Base-by-base conservation (phyloP, 2,797 vertebrate genomes). In the Telmatherina bonti region DNA sequence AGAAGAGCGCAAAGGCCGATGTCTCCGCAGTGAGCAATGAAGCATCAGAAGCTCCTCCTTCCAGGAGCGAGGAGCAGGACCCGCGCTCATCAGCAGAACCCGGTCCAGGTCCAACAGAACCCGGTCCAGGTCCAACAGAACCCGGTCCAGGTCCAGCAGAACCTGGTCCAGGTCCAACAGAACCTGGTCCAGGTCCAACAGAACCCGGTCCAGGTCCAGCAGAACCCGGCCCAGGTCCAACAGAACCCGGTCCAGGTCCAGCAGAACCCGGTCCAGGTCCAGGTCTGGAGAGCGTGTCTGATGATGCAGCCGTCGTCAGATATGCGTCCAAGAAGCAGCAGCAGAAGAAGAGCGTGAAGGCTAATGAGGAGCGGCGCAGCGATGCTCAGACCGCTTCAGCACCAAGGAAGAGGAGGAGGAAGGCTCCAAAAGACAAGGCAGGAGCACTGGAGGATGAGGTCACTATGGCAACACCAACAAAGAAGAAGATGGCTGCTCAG, bases 401-500 rank as follows among this genome's bases (percentile, higher is more conserved):
- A 18, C 12, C 24, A n/a, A n/a, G n/a, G n/a, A n/a, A n/a, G n/a
- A n/a, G 24, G 22, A 15, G 4, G 4, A 15, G 55, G 6, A 62
- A 35, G 10, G 35, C 9, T 0, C 16, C 31, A 0, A 61, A 10
- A 16, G 30, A 11, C 0, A 41, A 0, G 0, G 9, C 1, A 0
- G 67, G 41, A 24, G 18, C 41, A 16, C 29, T 0, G 13, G 45
- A 58, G 31, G 57, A 38, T 27, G 64, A 20, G 20, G 22, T 47
- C 6, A 47, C 20, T 20, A 47, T n/a, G 22, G 38, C 24, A 1
- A 64, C 67, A 8, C 22, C 53, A 22, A 22, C 63, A 43, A 94
- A 83, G 69, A 95, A 85, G 77, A 95, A 85, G 77, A 93, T 55
- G 33, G 27, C 43, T 18, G 27, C 43, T 20, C 56, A 69, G 74